These are phyloP conservation scores for Venturia canescens DNA, from an alignment of 1,140 invertebrate species.

Conservation along the genomic window DNA sequence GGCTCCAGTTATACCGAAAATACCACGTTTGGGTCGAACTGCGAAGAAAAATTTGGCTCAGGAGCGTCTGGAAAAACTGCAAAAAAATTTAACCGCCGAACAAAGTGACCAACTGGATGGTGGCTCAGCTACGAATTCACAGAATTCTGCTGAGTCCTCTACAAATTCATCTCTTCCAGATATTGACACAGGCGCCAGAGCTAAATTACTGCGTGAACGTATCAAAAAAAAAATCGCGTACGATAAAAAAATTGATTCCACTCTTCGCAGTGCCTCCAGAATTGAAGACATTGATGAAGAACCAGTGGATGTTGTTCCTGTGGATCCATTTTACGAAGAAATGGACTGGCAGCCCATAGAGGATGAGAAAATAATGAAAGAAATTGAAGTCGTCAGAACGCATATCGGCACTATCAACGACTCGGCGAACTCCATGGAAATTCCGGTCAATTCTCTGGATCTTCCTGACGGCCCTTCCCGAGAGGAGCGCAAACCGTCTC, in stretches of 20 bases:
- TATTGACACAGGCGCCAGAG: slow-evolving; percentile 15
- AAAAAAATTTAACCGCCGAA: not conserved
- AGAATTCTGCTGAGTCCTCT: not conserved
- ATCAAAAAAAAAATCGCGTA: not conserved
- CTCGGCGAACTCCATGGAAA: slow-evolving; percentile 19
- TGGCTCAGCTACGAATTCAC: not conserved
- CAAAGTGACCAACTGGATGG: not conserved
- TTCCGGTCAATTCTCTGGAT: slow-evolving; percentile 45
- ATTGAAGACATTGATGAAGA: slow-evolving; percentile 14
- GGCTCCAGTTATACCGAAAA: not conserved
- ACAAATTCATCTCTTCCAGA: not conserved
- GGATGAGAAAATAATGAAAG: slow-evolving; percentile 67
- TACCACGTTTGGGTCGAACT: slow-evolving; percentile 18
- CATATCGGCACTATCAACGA: slow-evolving; percentile 55
- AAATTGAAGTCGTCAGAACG: slow-evolving; percentile 67
- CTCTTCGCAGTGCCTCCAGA: not conserved
- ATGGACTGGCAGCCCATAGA: slow-evolving; percentile 75
- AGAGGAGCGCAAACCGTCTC: slow-evolving; percentile 15
- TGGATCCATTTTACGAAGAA: slow-evolving; percentile 63
- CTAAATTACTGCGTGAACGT: slow-evolving; percentile 1
- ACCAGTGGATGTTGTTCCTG: slow-evolving; percentile 35
- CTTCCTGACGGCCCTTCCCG: slow-evolving; percentile 38
- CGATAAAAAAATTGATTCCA: not conserved
- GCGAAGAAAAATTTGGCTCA: slow-evolving; percentile 36
- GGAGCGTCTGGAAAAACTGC: slow-evolving; percentile 24